Conservation (phyloP, 2,797 vertebrate genomes). For the Spinibarbus caldwelli region DNA sequence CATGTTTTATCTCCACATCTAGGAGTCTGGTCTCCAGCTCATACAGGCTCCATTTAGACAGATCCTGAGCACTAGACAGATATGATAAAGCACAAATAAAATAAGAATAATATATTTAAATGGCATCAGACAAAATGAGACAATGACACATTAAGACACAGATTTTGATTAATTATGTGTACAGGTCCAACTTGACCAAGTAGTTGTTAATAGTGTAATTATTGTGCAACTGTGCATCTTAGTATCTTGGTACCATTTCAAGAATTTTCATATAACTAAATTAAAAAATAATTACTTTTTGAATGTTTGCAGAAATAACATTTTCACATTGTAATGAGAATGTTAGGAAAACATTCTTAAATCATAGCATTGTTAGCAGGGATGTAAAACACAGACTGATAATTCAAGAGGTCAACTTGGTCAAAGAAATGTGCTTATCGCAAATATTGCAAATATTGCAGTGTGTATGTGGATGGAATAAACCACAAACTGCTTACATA, state of each 20-base stretch:
- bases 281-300: neutral
- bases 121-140: neutral
- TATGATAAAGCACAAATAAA: neutral
- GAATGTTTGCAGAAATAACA: neutral
- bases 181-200: neutral
- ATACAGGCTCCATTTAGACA: conserved; percentile 82
- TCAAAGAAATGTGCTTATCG: neutral
- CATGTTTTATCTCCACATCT: conserved; percentile 69
- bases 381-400: neutral
- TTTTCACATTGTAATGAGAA: neutral
- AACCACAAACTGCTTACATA: conserved; percentile 79
- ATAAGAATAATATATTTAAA: neutral
- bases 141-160: neutral
- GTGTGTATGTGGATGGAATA: neutral
- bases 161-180: neutral
- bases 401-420: neutral
- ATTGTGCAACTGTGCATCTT: neutral
- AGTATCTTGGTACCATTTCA: neutral
- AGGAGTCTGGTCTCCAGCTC: conserved; percentile 81
- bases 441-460: no score
- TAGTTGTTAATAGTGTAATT: neutral
- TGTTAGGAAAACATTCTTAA: neutral
- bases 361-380: neutral
- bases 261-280: neutral
- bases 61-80: conserved; percentile 83